Percentiles rank a stretch among this genome's conserved stretches.
Conservation (phyloP, 92 coral and sea anemone genomes). For the Pocillopora meandrina region DNA sequence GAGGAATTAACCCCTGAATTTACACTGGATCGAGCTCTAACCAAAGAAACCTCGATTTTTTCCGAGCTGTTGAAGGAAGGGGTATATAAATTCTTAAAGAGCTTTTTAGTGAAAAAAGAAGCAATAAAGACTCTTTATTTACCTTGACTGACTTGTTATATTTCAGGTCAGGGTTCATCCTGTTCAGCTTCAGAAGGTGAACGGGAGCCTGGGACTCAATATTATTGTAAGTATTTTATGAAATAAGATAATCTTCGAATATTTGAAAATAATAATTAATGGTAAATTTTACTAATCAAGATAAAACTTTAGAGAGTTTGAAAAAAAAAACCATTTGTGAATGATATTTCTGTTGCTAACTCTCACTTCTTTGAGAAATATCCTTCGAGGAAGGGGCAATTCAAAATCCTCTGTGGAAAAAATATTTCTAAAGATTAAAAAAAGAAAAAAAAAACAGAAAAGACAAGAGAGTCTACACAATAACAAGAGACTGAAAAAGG, state of each 20-base stretch:
- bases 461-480: not conserved
- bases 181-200: slow-evolving; percentile 85
- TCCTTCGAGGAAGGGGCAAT: no score
- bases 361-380: no score
- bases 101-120: not conserved
- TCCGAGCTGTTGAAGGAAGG: no score
- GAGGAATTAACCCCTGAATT: no score
- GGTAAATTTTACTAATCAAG: no score
- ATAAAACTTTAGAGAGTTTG: not conserved
- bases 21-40: no score
- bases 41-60: no score
- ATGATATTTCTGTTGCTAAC: not conserved
- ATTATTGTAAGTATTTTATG: slow-evolving; percentile 74
- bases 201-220: slow-evolving; percentile 93
- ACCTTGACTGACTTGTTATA: not conserved
- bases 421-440: no score
- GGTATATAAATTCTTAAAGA: no score
- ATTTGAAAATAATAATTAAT: not conserved
- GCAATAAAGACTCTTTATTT: not conserved
- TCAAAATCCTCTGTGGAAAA: no score
- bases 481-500: not conserved
- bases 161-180: slow-evolving; percentile 87
- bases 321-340: not conserved
- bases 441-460: not conserved
- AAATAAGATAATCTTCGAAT: not conserved